These are phyloP conservation scores for Rapana venosa DNA, from an alignment of 2,888 invertebrate species.

Conservation along the genomic window DNA sequence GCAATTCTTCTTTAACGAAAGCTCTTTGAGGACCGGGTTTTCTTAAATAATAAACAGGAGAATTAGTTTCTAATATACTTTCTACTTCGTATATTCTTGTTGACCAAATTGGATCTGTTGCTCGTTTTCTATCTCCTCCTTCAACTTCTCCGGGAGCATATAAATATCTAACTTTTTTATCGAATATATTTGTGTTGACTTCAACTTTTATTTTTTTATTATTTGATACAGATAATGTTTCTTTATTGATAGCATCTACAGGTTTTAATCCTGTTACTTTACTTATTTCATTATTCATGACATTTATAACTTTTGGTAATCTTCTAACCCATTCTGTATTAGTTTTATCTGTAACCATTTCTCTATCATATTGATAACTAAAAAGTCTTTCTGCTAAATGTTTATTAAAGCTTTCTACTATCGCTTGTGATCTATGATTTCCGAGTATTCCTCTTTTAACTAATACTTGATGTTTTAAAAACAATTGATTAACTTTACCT, in stretches of 20 bases:
- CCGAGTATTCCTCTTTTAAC: conserved; percentile 18
- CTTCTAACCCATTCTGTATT: conserved; percentile 14
- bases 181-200: too few relatives aligned
- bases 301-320: conserved; percentile 18
- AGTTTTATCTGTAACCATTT: conserved; percentile 18
- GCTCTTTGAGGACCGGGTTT: conserved; percentile 11
- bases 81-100: conserved; percentile 1
- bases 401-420: neutral
- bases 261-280: neutral
- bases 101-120: conserved; percentile 7
- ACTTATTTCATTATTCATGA: neutral
- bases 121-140: conserved; percentile 11
- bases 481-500: conserved; percentile 26
- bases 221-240: too few relatives aligned
- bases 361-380: conserved; percentile 18
- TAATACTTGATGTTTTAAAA: conserved; percentile 18
- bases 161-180: conserved; percentile 18
- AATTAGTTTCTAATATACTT: conserved; percentile 7
- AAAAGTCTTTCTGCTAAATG: neutral
- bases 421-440: conserved; percentile 4
- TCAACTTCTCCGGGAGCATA: conserved; percentile 7
- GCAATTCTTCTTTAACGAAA: neutral
- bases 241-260: neutral
- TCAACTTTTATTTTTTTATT: neutral
- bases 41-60: conserved; percentile 6